These are phyloP conservation scores for Psephotus haematonotus DNA, from an alignment of 2,113 vertebrate genomes.

Conservation along the genomic window DNA sequence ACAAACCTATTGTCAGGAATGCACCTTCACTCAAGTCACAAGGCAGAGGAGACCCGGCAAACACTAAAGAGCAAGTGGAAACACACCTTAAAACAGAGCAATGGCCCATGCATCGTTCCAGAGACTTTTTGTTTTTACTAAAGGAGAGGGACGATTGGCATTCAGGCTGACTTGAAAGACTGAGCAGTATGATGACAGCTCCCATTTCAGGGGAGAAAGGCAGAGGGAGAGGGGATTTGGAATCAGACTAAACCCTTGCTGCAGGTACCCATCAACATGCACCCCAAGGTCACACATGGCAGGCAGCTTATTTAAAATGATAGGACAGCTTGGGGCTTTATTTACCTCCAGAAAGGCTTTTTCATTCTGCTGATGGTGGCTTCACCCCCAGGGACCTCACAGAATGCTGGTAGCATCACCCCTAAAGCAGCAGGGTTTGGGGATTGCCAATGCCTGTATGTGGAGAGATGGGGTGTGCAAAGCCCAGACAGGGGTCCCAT, in stretches of 20 bases:
- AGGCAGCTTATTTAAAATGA: conserved; percentile 16
- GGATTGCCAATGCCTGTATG: not conserved
- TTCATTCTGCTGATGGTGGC: not conserved
- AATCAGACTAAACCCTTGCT: conserved; percentile 40
- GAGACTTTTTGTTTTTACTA: not conserved
- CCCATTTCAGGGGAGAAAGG: conserved; percentile 25
- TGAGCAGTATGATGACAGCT: conserved; percentile 61
- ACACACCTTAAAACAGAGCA: conserved; percentile 1
- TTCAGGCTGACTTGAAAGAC: conserved; percentile 57
- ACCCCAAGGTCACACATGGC: not conserved
- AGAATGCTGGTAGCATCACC: not conserved
- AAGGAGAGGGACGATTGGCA: not conserved
- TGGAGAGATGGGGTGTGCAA: not conserved
- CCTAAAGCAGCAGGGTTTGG: not conserved
- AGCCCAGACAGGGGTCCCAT: rapidly evolving
- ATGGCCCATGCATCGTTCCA: not conserved
- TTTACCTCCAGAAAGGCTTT: not conserved
- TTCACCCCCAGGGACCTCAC: not conserved
- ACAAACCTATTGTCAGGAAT: not conserved
- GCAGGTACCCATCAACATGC: conserved; percentile 18
- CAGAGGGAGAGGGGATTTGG: conserved; percentile 48
- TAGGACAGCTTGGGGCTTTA: not conserved
- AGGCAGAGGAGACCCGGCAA: not conserved
- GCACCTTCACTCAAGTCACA: not conserved
- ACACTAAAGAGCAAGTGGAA: not conserved